Percentiles rank a stretch among this genome's conserved stretches.
phyloP scores from a whole-genome alignment of 1,140 invertebrate species.

The Holotrichia oblita region DNA sequence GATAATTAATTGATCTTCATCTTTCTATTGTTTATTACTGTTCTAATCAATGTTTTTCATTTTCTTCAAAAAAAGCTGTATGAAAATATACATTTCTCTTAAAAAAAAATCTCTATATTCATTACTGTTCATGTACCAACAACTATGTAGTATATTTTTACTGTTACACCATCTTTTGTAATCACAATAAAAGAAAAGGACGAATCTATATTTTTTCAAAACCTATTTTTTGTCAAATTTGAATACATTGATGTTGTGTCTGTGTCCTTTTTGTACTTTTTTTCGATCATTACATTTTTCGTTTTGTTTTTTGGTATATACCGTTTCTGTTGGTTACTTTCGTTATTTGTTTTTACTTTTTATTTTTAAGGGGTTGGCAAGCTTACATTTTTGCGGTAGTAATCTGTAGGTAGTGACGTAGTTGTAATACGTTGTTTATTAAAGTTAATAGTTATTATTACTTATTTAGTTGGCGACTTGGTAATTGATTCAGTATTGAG shows the following conservation, averaged over 20 bases:
- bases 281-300: slow-evolving; percentile 26
- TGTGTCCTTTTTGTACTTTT: slow-evolving; percentile 46
- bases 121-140: too few species aligned
- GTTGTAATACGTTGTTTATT: slow-evolving; percentile 33
- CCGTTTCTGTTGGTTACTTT: slow-evolving; percentile 43
- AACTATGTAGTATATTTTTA: too few species aligned
- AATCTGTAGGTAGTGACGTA: slow-evolving; percentile 36
- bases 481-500: slow-evolving; percentile 23
- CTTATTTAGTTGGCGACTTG: slow-evolving; percentile 33
- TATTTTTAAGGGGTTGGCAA: slow-evolving; percentile 61
- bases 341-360: too few species aligned
- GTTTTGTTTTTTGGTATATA: slow-evolving; percentile 48
- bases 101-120: too few species aligned
- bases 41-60: background rate
- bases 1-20: slow-evolving; percentile 11
- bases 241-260: slow-evolving; percentile 46
- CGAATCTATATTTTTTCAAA: slow-evolving; percentile 16
- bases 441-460: slow-evolving; percentile 30
- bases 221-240: too few species aligned
- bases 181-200: background rate
- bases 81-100: too few species aligned
- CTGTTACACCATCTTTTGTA: background rate
- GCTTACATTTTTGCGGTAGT: slow-evolving; percentile 55
- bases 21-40: background rate
- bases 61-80: background rate